These are phyloP conservation scores for Trichonephila clavipes DNA, from an alignment of 1,140 invertebrate genomes.

Conservation along the genomic window DNA sequence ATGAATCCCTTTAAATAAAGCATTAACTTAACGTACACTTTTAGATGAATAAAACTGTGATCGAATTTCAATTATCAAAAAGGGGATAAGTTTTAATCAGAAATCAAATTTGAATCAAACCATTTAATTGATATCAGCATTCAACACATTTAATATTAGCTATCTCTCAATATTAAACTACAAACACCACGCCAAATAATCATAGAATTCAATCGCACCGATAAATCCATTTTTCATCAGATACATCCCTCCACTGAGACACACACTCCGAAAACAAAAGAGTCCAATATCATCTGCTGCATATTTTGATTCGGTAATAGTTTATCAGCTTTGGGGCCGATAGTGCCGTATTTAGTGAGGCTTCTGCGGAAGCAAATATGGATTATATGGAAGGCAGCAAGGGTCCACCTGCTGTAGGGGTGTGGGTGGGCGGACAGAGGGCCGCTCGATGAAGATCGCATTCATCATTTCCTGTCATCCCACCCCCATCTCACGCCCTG, in stretches of 20 bases:
- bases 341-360: constrained; percentile 35
- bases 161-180: neutral
- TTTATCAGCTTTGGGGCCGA: constrained; percentile 45
- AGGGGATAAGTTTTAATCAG: neutral
- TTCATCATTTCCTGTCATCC: constrained; percentile 62
- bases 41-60: no score
- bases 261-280: neutral
- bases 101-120: neutral
- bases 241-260: neutral
- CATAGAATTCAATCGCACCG: neutral
- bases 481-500: constrained; percentile 42
- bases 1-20: no score
- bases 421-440: neutral
- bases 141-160: neutral
- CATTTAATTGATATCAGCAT: neutral
- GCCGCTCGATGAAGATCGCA: constrained; percentile 64
- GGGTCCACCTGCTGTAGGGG: neutral
- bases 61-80: neutral
- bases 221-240: constrained; percentile 30
- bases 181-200: neutral
- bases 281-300: constrained; percentile 42
- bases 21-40: no score
- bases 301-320: constrained; percentile 55
- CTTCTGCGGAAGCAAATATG: constrained; percentile 45
- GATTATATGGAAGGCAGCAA: constrained; percentile 47